Evolutionary conservation across 2,113 vertebrate genomes (phyloP).

Genomic region (Platysternon megacephalum): DNA sequence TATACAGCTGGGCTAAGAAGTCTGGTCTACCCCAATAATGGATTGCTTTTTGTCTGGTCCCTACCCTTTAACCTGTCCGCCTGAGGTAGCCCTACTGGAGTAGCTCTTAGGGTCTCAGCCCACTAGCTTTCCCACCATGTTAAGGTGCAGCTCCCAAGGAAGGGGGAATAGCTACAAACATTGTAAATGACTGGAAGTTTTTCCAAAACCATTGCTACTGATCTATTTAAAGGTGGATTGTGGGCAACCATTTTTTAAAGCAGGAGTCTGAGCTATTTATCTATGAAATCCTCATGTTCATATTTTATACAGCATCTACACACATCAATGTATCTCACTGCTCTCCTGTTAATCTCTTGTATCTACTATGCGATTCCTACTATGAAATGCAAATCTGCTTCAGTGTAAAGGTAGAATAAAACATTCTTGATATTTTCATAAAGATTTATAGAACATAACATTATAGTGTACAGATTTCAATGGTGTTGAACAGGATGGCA

Average conservation of each 20-base stretch:
- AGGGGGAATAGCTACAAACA: background rate
- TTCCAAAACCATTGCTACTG: background rate
- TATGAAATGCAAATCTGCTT: background rate
- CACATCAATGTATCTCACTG: background rate
- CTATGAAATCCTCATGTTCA: background rate
- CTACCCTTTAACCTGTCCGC: background rate
- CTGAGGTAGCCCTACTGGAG: background rate
- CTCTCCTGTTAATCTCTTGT: background rate
- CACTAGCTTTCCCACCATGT: background rate
- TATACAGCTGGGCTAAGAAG: background rate
- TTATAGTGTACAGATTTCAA: background rate
- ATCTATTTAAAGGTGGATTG: background rate
- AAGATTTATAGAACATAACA: background rate
- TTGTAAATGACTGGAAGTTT: background rate
- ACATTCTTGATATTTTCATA: background rate
- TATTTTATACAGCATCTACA: background rate
- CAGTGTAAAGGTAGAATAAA: background rate
- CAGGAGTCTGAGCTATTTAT: background rate
- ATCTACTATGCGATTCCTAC: background rate
- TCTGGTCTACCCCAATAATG: background rate
- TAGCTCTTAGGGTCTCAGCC: background rate
- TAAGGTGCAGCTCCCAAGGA: background rate
- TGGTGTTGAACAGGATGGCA: background rate
- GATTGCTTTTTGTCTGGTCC: background rate
- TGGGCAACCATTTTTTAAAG: background rate